Percentiles rank a stretch among this genome's conserved stretches.
Conservation (phyloP, 2,797 vertebrate genomes). For the Remorina albescens region DNA sequence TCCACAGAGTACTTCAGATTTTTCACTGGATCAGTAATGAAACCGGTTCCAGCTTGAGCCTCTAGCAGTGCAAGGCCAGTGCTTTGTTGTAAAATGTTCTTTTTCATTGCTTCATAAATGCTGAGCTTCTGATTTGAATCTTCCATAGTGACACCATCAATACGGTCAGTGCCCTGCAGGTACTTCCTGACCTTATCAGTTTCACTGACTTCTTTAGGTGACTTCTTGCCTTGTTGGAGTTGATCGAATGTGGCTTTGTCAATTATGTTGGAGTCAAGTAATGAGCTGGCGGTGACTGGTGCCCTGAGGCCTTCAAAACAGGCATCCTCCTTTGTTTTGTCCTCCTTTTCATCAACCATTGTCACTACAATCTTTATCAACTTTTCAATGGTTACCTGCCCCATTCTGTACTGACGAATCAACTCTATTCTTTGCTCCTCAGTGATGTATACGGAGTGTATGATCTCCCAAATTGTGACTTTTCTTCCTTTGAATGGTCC, state of each 20-base stretch:
- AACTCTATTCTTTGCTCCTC: conserved; percentile 90
- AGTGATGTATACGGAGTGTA: conserved; percentile 88
- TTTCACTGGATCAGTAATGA: conserved; percentile 89
- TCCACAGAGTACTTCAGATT: conserved; percentile 91
- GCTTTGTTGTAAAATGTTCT: conserved; percentile 87
- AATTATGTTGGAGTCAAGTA: conserved; percentile 87
- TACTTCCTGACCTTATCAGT: conserved; percentile 86
- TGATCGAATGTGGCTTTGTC: conserved; percentile 85
- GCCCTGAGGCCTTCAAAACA: conserved; percentile 86
- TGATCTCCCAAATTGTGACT: conserved; percentile 89
- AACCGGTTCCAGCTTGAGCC: conserved; percentile 95
- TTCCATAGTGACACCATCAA: conserved; percentile 89
- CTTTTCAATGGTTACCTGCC: conserved; percentile 90
- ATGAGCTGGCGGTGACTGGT: conserved; percentile 83
- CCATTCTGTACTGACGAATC: conserved; percentile 87
- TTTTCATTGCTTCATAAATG: conserved; percentile 92
- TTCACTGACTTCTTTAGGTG: conserved; percentile 88
- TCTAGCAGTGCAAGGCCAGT: conserved; percentile 91
- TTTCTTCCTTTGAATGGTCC: conserved; percentile 87
- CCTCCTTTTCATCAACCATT: conserved; percentile 89
- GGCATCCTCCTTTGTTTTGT: conserved; percentile 82
- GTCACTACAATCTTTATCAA: conserved; percentile 92
- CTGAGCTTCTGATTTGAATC: conserved; percentile 90
- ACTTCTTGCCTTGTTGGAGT: conserved; percentile 88
- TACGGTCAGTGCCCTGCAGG: conserved; percentile 87